These are phyloP conservation scores for Empis livida DNA, from an alignment of 2,888 invertebrate genomes.

Conservation along the genomic window DNA sequence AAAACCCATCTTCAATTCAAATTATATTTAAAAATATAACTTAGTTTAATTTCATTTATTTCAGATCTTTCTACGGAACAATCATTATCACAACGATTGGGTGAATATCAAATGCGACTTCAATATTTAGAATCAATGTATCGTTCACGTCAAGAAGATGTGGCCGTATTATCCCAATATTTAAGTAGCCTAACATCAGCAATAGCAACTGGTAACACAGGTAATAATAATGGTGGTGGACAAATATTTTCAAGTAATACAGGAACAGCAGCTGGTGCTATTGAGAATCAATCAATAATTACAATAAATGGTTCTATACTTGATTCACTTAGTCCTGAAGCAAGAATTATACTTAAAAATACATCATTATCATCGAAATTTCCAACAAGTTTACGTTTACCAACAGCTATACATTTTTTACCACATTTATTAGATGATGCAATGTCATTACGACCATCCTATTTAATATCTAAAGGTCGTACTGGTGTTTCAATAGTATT, in stretches of 20 bases:
- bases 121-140: constrained; percentile 70
- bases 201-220: constrained; percentile 10
- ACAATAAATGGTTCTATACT: constrained; percentile 19
- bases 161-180: constrained; percentile 54
- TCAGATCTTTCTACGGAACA: constrained; percentile 52
- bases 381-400: constrained; percentile 47
- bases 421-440: constrained; percentile 75
- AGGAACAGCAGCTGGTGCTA: neutral
- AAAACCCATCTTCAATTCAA: too few species aligned
- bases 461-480: constrained; percentile 59
- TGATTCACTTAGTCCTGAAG: constrained; percentile 36
- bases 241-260: constrained; percentile 8
- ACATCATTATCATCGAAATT: constrained; percentile 40
- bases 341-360: constrained; percentile 34
- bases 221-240: constrained; percentile 1
- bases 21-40: too few species aligned
- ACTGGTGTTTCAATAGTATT: constrained; percentile 69
- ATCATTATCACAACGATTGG: constrained; percentile 52
- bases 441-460: constrained; percentile 63
- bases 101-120: constrained; percentile 63
- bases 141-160: constrained; percentile 60
- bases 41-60: constrained; percentile 12
- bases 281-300: constrained; percentile 2
- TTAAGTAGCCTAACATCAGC: constrained; percentile 35
- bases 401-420: constrained; percentile 72